Percentiles rank a stretch among this genome's conserved stretches.
phyloP scores from a whole-genome alignment of 2,113 vertebrate genomes.

The Lagopus muta region DNA sequence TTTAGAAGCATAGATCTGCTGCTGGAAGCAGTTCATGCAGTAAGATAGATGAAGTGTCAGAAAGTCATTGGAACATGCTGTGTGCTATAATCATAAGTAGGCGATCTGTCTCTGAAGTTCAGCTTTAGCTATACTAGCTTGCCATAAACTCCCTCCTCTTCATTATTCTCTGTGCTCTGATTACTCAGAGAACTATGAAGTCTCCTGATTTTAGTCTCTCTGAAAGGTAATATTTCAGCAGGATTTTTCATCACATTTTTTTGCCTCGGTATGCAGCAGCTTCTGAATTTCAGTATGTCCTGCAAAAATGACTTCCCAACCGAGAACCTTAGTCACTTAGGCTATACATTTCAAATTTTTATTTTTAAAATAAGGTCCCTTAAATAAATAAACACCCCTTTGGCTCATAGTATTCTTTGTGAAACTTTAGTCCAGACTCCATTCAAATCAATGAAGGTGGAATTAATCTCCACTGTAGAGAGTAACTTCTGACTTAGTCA shows the following conservation, averaged over 20 bases:
- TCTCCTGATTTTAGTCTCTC: slow-evolving; percentile 31
- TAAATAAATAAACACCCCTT: not conserved
- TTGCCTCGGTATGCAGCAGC: not conserved
- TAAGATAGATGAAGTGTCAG: slow-evolving; percentile 60
- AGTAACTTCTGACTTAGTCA: not conserved
- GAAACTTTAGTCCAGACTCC: not conserved
- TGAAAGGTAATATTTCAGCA: slow-evolving; percentile 17
- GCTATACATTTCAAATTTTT: not conserved
- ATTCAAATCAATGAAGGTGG: not conserved
- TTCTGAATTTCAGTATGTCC: not conserved
- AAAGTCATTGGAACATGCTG: slow-evolving; percentile 64
- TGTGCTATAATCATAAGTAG: slow-evolving; percentile 58
- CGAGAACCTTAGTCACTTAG: not conserved
- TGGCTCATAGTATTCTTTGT: not conserved
- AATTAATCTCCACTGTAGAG: not conserved
- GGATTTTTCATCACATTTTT: not conserved
- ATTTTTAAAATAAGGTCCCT: not conserved
- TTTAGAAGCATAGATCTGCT: slow-evolving; percentile 38
- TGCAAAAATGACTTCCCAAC: not conserved
- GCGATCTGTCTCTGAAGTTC: slow-evolving; percentile 58
- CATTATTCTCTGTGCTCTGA: slow-evolving; percentile 37
- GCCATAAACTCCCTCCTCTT: slow-evolving; percentile 39
- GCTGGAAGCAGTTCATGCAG: slow-evolving; percentile 42
- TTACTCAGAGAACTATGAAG: slow-evolving; percentile 35
- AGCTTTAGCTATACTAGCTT: slow-evolving; percentile 24